Percentiles rank a stretch among this genome's conserved stretches.
Conservation (phyloP, 2,888 invertebrate species). For the Epinotia nisella region DNA sequence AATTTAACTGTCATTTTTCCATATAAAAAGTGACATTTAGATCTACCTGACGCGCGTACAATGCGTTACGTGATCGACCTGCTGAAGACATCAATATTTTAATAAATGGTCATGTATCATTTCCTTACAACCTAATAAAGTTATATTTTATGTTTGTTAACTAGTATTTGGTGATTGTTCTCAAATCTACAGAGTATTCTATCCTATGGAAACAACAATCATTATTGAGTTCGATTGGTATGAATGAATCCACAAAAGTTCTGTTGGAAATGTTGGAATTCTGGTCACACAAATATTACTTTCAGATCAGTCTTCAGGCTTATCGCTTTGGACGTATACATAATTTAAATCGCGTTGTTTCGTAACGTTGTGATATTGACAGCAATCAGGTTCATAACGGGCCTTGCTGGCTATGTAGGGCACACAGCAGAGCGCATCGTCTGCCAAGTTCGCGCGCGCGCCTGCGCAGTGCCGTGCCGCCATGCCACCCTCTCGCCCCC, state of each 20-base stretch:
- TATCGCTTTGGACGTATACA: constrained; percentile 10
- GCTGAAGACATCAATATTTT: background rate
- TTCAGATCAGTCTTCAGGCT: constrained; percentile 15
- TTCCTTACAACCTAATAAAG: background rate
- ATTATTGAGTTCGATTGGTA: background rate
- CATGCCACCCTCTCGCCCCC: constrained; percentile 52
- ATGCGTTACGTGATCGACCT: too few species aligned
- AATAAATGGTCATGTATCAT: background rate
- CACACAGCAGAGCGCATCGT: constrained; percentile 59
- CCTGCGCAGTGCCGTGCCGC: constrained; percentile 59
- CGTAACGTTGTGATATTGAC: constrained; percentile 52
- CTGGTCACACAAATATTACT: constrained; percentile 23
- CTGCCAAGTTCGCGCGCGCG: constrained; percentile 56
- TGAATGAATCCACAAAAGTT: background rate
- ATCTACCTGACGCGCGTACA: too few species aligned
- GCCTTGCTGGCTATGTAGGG: constrained; percentile 57
- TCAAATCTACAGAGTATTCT: background rate
- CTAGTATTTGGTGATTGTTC: too few species aligned
- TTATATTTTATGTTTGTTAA: too few species aligned
- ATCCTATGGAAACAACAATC: background rate
- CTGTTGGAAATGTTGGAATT: background rate
- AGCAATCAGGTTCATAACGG: constrained; percentile 48
- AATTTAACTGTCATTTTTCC: too few species aligned
- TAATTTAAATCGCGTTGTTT: constrained; percentile 34
- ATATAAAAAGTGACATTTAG: too few species aligned